phyloP scores from a whole-genome alignment of 2,888 invertebrate genomes.

The Drosophila imparisetae region DNA sequence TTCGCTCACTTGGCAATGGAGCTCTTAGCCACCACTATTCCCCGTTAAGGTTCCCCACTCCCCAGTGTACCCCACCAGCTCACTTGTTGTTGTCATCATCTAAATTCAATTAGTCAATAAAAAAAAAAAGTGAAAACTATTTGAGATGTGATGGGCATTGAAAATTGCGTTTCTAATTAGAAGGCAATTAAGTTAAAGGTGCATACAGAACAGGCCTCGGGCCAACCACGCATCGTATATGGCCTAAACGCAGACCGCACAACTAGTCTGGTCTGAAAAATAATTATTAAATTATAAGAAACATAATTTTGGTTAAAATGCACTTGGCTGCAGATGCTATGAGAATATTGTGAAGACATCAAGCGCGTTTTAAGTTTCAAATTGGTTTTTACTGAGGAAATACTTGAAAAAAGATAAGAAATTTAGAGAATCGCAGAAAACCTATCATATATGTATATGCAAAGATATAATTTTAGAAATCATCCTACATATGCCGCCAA shows the following conservation, averaged over 20 bases:
- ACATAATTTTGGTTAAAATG: neutral
- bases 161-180: conserved; percentile 56
- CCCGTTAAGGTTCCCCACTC: neutral
- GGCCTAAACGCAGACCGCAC: neutral
- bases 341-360: neutral
- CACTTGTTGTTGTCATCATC: conserved; percentile 31
- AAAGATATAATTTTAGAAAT: neutral
- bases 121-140: conserved; percentile 64
- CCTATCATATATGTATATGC: neutral
- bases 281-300: neutral
- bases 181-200: conserved; percentile 17
- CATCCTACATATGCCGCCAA: neutral
- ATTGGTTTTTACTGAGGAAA: neutral
- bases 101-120: conserved; percentile 8
- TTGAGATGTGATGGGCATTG: conserved; percentile 21
- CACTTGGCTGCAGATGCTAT: neutral
- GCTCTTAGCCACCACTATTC: neutral
- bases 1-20: conserved; percentile 32
- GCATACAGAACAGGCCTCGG: neutral
- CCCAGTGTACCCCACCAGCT: neutral
- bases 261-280: neutral
- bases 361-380: neutral
- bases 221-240: neutral
- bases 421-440: neutral
- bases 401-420: neutral